Base-by-base conservation (phyloP, 2,797 vertebrate species). In the Synanceia verrucosa region DNA sequence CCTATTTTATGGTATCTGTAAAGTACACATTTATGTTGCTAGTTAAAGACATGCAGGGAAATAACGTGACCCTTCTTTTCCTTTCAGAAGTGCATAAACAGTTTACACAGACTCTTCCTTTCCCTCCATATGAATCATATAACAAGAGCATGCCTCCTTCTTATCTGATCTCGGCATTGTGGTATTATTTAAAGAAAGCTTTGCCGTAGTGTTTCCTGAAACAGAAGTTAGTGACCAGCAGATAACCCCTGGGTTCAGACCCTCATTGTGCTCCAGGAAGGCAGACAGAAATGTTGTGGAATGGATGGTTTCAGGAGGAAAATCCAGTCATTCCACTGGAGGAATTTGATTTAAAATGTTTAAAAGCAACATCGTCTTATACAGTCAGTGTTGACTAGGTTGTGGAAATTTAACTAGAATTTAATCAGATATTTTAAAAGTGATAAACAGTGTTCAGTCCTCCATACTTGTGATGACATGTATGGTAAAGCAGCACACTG, bases 131-230 rank as follows among this genome's bases (percentile, higher is more conserved):
- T 88, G 86, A 92, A 83, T 91, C 87, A 79, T 86, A 88, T 79
- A 89, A 86, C 85, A 64, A 74, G 76, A 88, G 82, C 82, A 76
- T 82, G 23, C 47, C 83, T 83, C 34, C 73, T 11, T 19, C 82
- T 92, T 93, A 94, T 93, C 92, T 89, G 90, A 93, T 93, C 55
- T 70, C 28, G 44, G 83, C 89, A 92, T 93, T 92, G 92, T 93
- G 87, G 61, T 91, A 71, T 93, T 92, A 93, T 93, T 93, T 93
- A 91, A 93, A 92, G 91, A 87, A 90, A 89, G 70, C 71, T 58
- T 86, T 88, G 89, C 85, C n/a, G 76, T 66, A 23, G 74, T 52
- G 83, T 73, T 94, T 94, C 92, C 93, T 90, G 89, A 75, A 81
- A 70, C 73, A 66, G n/a, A n/a, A n/a, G 76, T 59, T 48, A 78